Base-by-base conservation (phyloP, 2,797 vertebrate species). In the Toxotes lorentzi region DNA sequence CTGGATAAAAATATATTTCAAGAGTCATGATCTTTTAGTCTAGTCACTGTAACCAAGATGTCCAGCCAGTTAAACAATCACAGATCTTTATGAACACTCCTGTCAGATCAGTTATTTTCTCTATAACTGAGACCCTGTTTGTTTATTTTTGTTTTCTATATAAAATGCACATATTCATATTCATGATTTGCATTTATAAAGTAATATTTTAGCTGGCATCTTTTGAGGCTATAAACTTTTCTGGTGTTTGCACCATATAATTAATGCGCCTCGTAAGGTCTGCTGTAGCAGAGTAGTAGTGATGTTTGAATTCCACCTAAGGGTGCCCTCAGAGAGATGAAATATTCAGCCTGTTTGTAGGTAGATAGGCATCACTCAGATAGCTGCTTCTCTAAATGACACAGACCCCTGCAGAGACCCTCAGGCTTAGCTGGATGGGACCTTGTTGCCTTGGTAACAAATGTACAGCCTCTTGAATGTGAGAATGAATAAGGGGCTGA, bases 361-460 rank as follows among this genome's bases (percentile, higher is more conserved):
- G 66, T 78, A 69, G 54, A 79, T 43, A 41, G 74, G 70, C 70
- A 48, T 81, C 76, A 57, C 45, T 78, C 48, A 72, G 45, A 58
- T 61, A 21, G 51, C 66, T 34, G 61, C 69, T 68, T 47, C 60
- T 70, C 62, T 70, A 82, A 84, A 86, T 75, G 71, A 85, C 79
- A 81, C 59, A 61, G 82, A 27, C 60, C 58, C 81, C 66, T 23
- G 51, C 51, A 58, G 81, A 79, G 73, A 70, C 84, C 85, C 84
- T 59, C 27, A 2, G 77, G 84, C 79, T 71, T 58, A 38, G 41
- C 69, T 70, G 54, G 64, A 82, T 82, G 47, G 35, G 60, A 72
- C 43, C 73, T 71, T 23, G 84, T 91, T 83, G 78, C 85, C 74
- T 4, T 76, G 87, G 91, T 73, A 83, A 92, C 87, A 73, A 67